Percentiles rank a stretch among this genome's conserved stretches.
phyloP scores from a whole-genome alignment of 2,888 invertebrate genomes.

The Corythucha ciliata region DNA sequence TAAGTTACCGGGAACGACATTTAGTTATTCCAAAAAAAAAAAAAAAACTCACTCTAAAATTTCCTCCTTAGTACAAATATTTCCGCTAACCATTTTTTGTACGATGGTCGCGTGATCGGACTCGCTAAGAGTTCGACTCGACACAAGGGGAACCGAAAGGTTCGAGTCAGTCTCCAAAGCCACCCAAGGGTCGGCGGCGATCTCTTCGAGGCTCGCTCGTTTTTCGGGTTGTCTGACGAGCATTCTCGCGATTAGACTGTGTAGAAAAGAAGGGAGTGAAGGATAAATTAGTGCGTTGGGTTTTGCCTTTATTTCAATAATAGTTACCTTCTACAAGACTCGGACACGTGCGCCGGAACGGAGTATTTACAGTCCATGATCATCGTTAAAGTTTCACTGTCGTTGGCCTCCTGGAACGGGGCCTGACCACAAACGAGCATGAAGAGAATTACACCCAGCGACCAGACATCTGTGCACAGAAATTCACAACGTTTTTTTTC shows the following conservation, averaged over 20 bases:
- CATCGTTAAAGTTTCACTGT: slow-evolving; percentile 98
- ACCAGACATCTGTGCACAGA: slow-evolving; percentile 77
- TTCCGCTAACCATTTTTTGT: slow-evolving; percentile 92
- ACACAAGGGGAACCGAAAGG: slow-evolving; percentile 66
- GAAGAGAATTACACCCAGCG: slow-evolving; percentile 93
- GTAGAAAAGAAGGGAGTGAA: background rate
- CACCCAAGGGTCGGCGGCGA: slow-evolving; percentile 79
- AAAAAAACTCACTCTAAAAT: slow-evolving; percentile 63
- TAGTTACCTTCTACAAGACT: slow-evolving; percentile 66
- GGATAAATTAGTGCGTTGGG: background rate
- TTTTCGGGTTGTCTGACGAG: slow-evolving; percentile 86
- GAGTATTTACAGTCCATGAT: slow-evolving; percentile 99
- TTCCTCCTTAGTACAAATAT: slow-evolving; percentile 87
- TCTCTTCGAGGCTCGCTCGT: slow-evolving; percentile 77
- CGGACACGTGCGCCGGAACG: slow-evolving; percentile 78
- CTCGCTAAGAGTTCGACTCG: slow-evolving; percentile 79
- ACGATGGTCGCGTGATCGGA: slow-evolving; percentile 86
- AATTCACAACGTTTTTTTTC: background rate
- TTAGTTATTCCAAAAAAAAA: background rate
- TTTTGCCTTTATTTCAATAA: too few relatives aligned
- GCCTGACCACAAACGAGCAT: slow-evolving; percentile 97
- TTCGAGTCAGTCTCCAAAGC: slow-evolving; percentile 49
- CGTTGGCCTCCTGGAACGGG: slow-evolving; percentile 98
- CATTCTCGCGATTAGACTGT: slow-evolving; percentile 83
- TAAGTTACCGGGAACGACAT: background rate